Base-by-base conservation (phyloP, 2,888 invertebrate species). In the Temnothorax unifasciatus region DNA sequence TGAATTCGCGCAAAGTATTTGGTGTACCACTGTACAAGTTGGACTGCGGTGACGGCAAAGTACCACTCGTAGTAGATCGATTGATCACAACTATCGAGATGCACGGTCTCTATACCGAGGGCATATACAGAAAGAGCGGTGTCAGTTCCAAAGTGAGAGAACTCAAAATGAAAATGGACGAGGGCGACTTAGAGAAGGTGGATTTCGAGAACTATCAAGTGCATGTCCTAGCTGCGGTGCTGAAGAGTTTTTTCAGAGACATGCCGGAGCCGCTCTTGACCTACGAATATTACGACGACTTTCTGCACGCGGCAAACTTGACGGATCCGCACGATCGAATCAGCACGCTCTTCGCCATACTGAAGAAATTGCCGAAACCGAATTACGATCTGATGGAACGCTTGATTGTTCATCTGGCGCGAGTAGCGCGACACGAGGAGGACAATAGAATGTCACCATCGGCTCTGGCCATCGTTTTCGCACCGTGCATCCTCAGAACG, bases 221-320 rank as follows among this genome's bases (percentile, higher is more conserved):
- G 77, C 99, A 99, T 95, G 98, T 99, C 57, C 95, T 99, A 83
- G 98, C 99, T 0, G 98, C 98, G 54, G 98, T 98, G 50, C 96
- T 99, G 84, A 99, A 99, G 95, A 95, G 96, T 89, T 98, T 98
- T 95, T 97, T 99, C 95, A 96, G 99, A 57, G 99, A 99, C 94
- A 97, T 99, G 96, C 98, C 98, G 21, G 99, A 99, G 95, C 99
- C 99, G 29, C 95, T 99, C 90, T 96, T 99, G 89, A 98, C 99
- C 75, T 99, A 97, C 95, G 99, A 99, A 94, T 97, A 98, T 87
- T 99, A 99, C 95, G 99, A 99, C 95, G 99, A 99, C 95, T 98
- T 99, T 95, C 96, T 99, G 86, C 97, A 98, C 88, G 98, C 98
- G 63, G 97, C 98, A 4, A 98, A 98, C 95, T 96, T 98, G 89